Base-by-base conservation (phyloP, 2,113 vertebrate genomes). In the Erythrolamprus reginae region DNA sequence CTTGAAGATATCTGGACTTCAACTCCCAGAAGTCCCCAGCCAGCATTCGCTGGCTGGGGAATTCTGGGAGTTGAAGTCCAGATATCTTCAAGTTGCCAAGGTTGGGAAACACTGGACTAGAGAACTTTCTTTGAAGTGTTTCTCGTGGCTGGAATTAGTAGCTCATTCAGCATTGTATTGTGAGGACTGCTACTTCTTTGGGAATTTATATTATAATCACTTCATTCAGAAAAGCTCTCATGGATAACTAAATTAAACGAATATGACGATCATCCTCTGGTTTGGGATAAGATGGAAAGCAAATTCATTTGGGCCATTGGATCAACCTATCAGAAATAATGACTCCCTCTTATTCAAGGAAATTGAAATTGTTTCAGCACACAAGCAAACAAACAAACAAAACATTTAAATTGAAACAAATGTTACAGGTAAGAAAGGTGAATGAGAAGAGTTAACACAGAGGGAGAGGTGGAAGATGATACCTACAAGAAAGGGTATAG, bases 81-180 rank as follows among this genome's bases (percentile, higher is more conserved):
- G 45, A 45, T 5, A 45, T 45, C 45, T 45, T 45, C 45, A 45
- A 45, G 3, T 45, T 45, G 45, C 45, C 45, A 45, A 45, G 45
- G 45, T 45, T 45, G 45, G 45, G 45, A 45, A 45, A 45, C 45
- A 45, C 45, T 45, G 45, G 3, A 45, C 45, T 45, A 77, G 70
- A 77, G 70, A 19, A 77, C 70, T 77, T 77, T 4, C 33, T 77
- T 42, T 77, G 33, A 89, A 89, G 82, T 89, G 91, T 82, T 83
- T 82, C 92, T 91, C 82, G 55, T 93, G 88, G 91, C 91, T 82
- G 28, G 86, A 92, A 89, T 70, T 85, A 95, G 91, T 92, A 19
- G 92, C 90, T 93, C 92, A 90, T 93, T 94, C 90, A 90, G 51
- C 55, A 84, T 94, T 93, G 94, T 65, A 95, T 50, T 93, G 90